A percentile compares a stretch with the other conserved stretches of the same genome.
Conservation (phyloP, 1,140 invertebrate species). For the Hesperophylax magnus region DNA sequence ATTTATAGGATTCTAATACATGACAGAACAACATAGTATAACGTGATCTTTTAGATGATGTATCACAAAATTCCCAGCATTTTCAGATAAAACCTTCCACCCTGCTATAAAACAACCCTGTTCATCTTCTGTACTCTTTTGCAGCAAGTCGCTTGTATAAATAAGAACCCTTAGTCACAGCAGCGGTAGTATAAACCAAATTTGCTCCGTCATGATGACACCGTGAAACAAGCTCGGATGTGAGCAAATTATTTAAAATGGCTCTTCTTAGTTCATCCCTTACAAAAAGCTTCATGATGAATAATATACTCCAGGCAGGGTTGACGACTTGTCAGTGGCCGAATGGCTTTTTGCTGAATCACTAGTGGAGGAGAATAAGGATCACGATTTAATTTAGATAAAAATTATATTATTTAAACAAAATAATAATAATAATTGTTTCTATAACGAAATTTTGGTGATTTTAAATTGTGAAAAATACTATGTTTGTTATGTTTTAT, state of each 20-base stretch:
- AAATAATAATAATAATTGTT: too few species aligned
- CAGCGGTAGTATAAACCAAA: conserved; percentile 14
- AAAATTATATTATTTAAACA: too few species aligned
- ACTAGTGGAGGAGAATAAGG: neutral
- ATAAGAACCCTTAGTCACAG: conserved; percentile 13
- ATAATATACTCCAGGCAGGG: conserved; percentile 16
- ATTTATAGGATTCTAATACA: too few species aligned
- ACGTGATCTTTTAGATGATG: too few species aligned
- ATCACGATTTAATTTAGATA: too few species aligned
- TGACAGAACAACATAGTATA: too few species aligned
- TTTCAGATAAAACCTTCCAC: too few species aligned
- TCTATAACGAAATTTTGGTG: too few species aligned
- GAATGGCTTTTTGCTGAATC: conserved; percentile 8
- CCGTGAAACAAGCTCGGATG: neutral
- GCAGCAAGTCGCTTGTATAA: neutral
- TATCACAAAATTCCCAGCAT: too few species aligned
- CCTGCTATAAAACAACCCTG: too few species aligned
- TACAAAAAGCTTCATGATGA: conserved; percentile 28
- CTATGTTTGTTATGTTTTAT: too few species aligned
- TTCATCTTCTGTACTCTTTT: neutral
- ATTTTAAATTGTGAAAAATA: too few species aligned
- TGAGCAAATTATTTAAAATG: conserved; percentile 37
- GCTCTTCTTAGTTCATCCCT: conserved; percentile 6
- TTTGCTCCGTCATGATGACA: conserved; percentile 22
- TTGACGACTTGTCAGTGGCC: conserved; percentile 25